Conservation (phyloP, 1,140 invertebrate species). For the Drosophila bocqueti region DNA sequence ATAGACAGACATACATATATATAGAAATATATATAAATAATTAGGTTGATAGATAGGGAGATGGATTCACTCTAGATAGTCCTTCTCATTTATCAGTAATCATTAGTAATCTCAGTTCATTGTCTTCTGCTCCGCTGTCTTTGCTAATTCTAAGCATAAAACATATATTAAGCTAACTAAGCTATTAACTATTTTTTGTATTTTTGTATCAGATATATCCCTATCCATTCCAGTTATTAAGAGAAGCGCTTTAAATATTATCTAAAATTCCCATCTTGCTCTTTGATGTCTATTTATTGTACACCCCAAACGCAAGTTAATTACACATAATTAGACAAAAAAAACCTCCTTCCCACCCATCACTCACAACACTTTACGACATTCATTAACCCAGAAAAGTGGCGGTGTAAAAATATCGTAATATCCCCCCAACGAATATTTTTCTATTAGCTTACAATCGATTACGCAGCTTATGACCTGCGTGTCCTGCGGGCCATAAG, state of each 20-base stretch:
- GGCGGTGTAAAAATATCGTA: constrained; percentile 24
- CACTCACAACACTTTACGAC: constrained; percentile 38
- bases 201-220: accelerated
- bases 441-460: constrained; percentile 78
- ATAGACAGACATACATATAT: too few relatives aligned
- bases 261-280: too few relatives aligned
- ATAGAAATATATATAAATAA: too few relatives aligned
- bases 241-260: background rate
- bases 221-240: background rate
- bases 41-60: too few relatives aligned
- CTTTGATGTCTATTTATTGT: background rate
- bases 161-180: background rate
- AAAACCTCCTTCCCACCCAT: constrained; percentile 1
- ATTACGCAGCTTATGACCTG: constrained; percentile 74
- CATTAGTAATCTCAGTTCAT: background rate
- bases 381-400: constrained; percentile 32
- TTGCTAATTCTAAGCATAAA: background rate
- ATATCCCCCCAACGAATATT: constrained; percentile 26
- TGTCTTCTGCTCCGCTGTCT: background rate
- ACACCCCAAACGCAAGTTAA: background rate
- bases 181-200: background rate
- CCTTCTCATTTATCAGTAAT: too few relatives aligned
- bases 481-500: constrained; percentile 52
- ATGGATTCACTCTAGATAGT: too few relatives aligned
- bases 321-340: constrained; percentile 19